phyloP scores from a whole-genome alignment of 1,140 invertebrate species.

The Halictus rubicundus region DNA sequence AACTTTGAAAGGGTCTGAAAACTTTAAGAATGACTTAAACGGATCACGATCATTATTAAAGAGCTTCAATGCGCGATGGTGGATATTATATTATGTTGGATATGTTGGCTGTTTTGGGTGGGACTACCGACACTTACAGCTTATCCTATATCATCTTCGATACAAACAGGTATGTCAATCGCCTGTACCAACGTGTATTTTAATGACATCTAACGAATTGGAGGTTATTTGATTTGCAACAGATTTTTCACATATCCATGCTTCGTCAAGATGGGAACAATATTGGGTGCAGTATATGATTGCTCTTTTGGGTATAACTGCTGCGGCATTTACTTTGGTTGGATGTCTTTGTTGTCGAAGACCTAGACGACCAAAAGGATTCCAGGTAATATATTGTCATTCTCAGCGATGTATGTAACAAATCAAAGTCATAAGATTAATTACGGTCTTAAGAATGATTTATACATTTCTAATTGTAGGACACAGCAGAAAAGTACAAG shows the following conservation, averaged over 20 bases:
- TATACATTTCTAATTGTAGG: slow-evolving; percentile 67
- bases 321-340: slow-evolving; percentile 72
- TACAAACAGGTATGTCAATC: slow-evolving; percentile 60
- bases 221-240: slow-evolving; percentile 44
- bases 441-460: slow-evolving; percentile 31
- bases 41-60: slow-evolving; percentile 45
- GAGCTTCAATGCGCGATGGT: slow-evolving; percentile 64
- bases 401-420: neutral
- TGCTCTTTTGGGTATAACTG: slow-evolving; percentile 68
- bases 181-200: slow-evolving; percentile 3
- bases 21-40: slow-evolving; percentile 65
- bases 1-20: neutral
- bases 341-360: slow-evolving; percentile 77
- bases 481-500: slow-evolving; percentile 67
- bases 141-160: slow-evolving; percentile 66
- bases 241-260: slow-evolving; percentile 55
- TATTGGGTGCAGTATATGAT: slow-evolving; percentile 72
- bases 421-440: slow-evolving; percentile 1
- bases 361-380: slow-evolving; percentile 75
- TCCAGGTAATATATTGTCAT: slow-evolving; percentile 68
- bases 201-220: neutral
- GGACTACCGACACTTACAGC: slow-evolving; percentile 71
- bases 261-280: slow-evolving; percentile 68
- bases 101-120: slow-evolving; percentile 73
- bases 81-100: slow-evolving; percentile 63